phyloP scores from a whole-genome alignment of 2,888 invertebrate species.

The Mactromeris polynyma region DNA sequence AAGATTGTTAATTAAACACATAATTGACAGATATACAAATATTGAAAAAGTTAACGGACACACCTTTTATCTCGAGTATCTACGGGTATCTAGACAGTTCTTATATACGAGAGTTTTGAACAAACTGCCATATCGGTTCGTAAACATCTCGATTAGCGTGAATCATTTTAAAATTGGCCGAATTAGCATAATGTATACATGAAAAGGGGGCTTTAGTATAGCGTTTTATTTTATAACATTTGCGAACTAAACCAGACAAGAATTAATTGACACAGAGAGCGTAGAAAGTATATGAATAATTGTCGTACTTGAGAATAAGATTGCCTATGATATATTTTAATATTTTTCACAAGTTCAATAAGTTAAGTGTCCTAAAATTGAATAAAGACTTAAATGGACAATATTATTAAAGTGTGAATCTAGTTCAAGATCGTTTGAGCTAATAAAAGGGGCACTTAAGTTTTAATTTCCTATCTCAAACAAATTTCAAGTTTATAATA shows the following conservation, averaged over 20 bases:
- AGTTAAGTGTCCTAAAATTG: slow-evolving; percentile 9
- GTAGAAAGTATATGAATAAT: not conserved
- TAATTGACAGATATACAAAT: slow-evolving; percentile 39
- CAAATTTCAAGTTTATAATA: slow-evolving; percentile 40
- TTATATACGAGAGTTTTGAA: not conserved
- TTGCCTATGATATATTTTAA: slow-evolving; percentile 4
- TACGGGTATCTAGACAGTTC: not conserved
- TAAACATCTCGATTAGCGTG: not conserved
- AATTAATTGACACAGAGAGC: not conserved
- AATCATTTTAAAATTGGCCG: slow-evolving; percentile 8
- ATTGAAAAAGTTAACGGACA: slow-evolving; percentile 19
- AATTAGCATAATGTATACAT: not conserved
- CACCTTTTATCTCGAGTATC: slow-evolving; percentile 25
- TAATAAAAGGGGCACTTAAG: slow-evolving; percentile 42
- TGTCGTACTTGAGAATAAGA: not conserved
- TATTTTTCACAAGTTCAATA: slow-evolving; percentile 5
- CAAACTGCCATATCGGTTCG: not conserved
- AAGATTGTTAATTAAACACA: slow-evolving; percentile 50
- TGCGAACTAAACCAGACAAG: not conserved
- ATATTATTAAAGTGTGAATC: slow-evolving; percentile 8
- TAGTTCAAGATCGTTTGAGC: slow-evolving; percentile 26
- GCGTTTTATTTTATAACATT: slow-evolving; percentile 5
- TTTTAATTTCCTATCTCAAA: slow-evolving; percentile 27
- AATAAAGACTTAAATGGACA: slow-evolving; percentile 5
- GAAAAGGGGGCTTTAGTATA: not conserved